Conservation (phyloP, 2,797 vertebrate species). For the Echiichthys vipera region DNA sequence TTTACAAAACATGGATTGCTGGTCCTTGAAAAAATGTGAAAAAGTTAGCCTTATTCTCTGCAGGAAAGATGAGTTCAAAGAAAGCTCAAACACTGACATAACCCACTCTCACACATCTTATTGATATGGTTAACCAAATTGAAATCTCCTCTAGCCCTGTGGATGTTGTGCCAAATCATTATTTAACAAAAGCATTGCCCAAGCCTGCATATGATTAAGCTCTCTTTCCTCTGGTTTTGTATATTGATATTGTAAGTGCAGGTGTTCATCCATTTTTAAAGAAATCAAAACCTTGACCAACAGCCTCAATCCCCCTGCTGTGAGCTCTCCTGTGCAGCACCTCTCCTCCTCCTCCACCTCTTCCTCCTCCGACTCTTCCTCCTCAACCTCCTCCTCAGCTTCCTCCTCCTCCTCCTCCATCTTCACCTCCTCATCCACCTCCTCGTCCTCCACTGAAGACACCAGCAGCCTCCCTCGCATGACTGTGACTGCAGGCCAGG, state of each 20-base stretch:
- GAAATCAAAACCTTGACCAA: slow-evolving; percentile 1
- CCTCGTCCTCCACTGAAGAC: too few species aligned
- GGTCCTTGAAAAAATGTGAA: not conserved
- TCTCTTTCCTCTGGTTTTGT: slow-evolving; percentile 16
- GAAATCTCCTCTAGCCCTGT: slow-evolving; percentile 18
- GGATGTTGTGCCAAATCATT: slow-evolving; percentile 38
- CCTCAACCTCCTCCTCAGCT: too few species aligned
- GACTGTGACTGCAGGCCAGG: too few species aligned
- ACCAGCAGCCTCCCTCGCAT: too few species aligned
- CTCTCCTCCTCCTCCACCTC: too few species aligned
- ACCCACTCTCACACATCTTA: not conserved
- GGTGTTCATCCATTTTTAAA: slow-evolving; percentile 42
- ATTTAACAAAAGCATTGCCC: slow-evolving; percentile 18
- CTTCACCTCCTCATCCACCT: too few species aligned
- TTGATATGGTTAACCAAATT: slow-evolving; percentile 1
- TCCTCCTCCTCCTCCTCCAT: too few species aligned
- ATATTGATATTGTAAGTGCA: slow-evolving; percentile 15
- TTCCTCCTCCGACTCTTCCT: too few species aligned
- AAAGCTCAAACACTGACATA: slow-evolving; percentile 5
- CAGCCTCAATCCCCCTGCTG: too few species aligned
- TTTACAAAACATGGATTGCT: slow-evolving; percentile 10
- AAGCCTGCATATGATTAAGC: slow-evolving; percentile 29
- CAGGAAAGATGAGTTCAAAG: not conserved
- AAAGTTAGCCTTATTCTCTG: not conserved
- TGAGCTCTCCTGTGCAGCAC: too few species aligned